Evolutionary conservation across 2,797 vertebrate species (phyloP), one percentile per base, ranked within the genome.

Genomic region (Chaetophractus vellerosus): DNA sequence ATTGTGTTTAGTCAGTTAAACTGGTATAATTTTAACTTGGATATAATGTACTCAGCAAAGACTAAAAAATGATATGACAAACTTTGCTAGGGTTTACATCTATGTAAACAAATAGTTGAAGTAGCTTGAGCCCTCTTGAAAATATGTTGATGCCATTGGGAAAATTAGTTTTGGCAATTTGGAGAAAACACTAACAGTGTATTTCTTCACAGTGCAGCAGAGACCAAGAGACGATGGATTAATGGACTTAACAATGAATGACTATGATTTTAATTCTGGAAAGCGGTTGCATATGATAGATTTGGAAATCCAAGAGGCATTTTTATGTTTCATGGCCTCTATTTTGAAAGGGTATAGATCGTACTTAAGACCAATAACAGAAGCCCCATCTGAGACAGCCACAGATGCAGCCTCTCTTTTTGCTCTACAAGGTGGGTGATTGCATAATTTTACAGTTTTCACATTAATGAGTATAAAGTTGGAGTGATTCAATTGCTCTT

Each of bases 271-370:
- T 95, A 99, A 99, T 97, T 99, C 98, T 14, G 99, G 99, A 50
- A 99, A 99, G 94, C 99, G 98, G 95, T 97, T 99, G 84, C 99
- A 99, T 96, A 98, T 99, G 14, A 98, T 99, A 97, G 99, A 99
- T 98, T 96, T 99, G 98, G 99, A 99, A 98, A 99, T 99, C 96
- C 99, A 99, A 96, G 99, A 99, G 98, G 99, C 99, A 52, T 99
- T 99, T 98, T 98, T 99, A 74, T 99, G 98, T 96, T 99, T 99
- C 98, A 99, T 99, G 99, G 99, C 99, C 9, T 99, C 99, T 84
- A 99, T 99, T 97, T 98, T 99, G 26, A 99, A 99, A 98, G 99
- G 99, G 87, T 99, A 99, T 98, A 99, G 99, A 96, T 99, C 99
- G 33, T 99, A 99, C 85, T 98, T 99, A 96, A 98, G 99, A 91